These are phyloP conservation scores for Callospermophilus lateralis DNA, from an alignment of 2,113 vertebrate genomes.

Conservation along the genomic window DNA sequence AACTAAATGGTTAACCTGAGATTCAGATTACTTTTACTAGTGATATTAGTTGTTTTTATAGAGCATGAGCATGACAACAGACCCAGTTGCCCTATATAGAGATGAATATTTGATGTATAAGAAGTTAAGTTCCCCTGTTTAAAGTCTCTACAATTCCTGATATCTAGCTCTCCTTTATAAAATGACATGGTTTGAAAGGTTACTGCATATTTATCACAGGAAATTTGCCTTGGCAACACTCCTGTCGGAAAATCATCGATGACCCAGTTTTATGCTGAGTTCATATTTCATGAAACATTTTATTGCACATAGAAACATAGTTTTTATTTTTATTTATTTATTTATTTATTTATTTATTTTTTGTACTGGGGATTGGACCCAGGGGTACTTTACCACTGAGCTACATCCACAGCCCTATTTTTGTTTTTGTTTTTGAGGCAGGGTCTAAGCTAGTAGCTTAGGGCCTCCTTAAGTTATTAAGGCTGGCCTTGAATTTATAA, in stretches of 20 bases:
- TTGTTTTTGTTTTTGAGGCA: too few relatives aligned
- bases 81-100: neutral
- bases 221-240: neutral
- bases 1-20: slow-evolving; percentile 63
- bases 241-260: slow-evolving; percentile 25
- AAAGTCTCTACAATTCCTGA: neutral
- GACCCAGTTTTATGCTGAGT: neutral
- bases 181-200: neutral
- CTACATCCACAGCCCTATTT: too few relatives aligned
- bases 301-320: neutral
- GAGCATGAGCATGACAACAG: slow-evolving; percentile 4
- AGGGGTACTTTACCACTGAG: too few relatives aligned
- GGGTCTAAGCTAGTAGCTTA: too few relatives aligned
- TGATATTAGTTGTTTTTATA: slow-evolving; percentile 49
- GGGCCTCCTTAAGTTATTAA: too few relatives aligned
- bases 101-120: neutral
- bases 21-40: slow-evolving; percentile 6
- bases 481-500: too few relatives aligned
- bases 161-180: neutral
- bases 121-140: neutral
- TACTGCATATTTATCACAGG: slow-evolving; percentile 16
- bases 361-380: too few relatives aligned
- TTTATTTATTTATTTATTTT: too few relatives aligned
- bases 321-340: neutral
- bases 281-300: neutral